These are phyloP conservation scores for Coregonus ussuriensis DNA, from an alignment of 2,797 vertebrate species.

Conservation along the genomic window DNA sequence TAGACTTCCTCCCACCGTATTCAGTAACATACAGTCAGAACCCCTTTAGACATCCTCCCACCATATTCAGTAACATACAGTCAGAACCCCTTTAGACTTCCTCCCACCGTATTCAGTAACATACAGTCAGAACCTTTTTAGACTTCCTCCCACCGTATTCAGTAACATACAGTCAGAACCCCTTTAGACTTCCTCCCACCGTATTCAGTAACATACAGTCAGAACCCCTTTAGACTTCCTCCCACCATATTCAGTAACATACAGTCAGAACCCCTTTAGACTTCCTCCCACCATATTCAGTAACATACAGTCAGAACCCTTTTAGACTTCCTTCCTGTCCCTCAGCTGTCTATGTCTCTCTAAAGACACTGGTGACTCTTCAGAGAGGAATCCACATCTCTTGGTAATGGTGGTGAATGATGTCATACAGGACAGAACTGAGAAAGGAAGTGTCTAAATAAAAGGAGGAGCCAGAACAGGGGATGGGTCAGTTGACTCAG, in stretches of 20 bases:
- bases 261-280: too few relatives aligned
- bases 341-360: background rate
- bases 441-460: conserved; percentile 44
- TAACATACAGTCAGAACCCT: too few relatives aligned
- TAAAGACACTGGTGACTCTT: background rate
- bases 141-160: too few relatives aligned
- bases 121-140: background rate
- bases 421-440: conserved; percentile 21
- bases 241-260: too few relatives aligned
- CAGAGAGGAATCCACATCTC: background rate
- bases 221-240: too few relatives aligned
- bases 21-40: background rate
- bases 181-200: too few relatives aligned
- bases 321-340: background rate
- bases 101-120: background rate
- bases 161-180: too few relatives aligned
- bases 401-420: background rate
- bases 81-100: too few relatives aligned
- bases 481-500: conserved; percentile 54
- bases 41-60: too few relatives aligned
- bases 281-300: too few relatives aligned
- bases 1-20: background rate
- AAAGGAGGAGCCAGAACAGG: conserved; percentile 36
- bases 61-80: too few relatives aligned
- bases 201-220: background rate